Conservation (phyloP, 1,140 invertebrate genomes). For the Lerema accius region DNA sequence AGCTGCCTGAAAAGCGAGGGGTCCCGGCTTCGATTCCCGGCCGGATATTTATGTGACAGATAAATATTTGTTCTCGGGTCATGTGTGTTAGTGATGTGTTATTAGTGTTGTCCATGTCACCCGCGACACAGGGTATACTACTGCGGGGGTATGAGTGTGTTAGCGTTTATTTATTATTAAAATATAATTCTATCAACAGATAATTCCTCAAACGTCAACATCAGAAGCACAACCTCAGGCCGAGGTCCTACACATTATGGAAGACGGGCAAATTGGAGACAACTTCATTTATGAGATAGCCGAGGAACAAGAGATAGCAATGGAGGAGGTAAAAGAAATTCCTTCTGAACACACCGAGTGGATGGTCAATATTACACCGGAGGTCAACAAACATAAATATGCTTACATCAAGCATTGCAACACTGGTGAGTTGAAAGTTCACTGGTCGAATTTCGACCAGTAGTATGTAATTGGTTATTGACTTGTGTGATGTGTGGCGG, state of each 20-base stretch:
- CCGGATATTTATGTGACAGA: no score
- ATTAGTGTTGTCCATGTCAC: no score
- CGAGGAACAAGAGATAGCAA: constrained; percentile 72
- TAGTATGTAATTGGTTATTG: no score
- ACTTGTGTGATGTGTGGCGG: no score
- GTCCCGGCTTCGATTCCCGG: no score
- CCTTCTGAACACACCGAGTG: constrained; percentile 57
- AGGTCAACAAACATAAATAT: constrained; percentile 65
- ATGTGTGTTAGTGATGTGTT: no score
- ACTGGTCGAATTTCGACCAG: no score
- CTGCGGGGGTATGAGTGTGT: no score
- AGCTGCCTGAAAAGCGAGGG: no score
- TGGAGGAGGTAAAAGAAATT: constrained; percentile 76
- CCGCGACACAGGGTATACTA: no score
- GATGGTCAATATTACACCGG: constrained; percentile 72
- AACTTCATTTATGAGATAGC: constrained; percentile 78
- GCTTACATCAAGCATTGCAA: constrained; percentile 73
- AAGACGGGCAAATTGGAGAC: constrained; percentile 61
- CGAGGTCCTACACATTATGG: constrained; percentile 66
- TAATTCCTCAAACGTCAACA: constrained; percentile 61
- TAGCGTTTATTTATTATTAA: no score
- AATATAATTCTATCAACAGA: constrained; percentile 51
- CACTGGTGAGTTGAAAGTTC: constrained; percentile 33
- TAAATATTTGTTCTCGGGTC: no score
- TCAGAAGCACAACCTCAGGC: constrained; percentile 36